Base-by-base conservation (phyloP, 92 coral and sea anemone species). In the Isaurus tuberculatus region DNA sequence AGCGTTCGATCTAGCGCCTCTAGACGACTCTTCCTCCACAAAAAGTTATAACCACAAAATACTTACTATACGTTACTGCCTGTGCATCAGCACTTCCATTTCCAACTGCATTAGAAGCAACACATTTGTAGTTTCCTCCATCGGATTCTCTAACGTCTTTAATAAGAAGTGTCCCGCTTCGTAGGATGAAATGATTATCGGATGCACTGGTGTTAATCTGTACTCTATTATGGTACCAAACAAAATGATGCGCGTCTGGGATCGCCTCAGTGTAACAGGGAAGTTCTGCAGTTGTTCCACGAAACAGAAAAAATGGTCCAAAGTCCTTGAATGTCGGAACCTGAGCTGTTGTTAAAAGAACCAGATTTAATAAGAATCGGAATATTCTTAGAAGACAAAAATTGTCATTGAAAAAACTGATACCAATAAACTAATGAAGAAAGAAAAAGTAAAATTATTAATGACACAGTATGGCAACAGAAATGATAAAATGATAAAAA, bases 301-400 rank as follows among this genome's bases (percentile, higher is more conserved):
- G 63, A 79, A 95, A 95, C 31, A 93, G 48, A 84, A 83, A 89
- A 73, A 94, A 89, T 8, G 97, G 94, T 9, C 98, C 97, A 86
- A 90, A 88, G 11, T 19, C 10, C 23, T 51, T n/a, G 11, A 69
- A 5, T 5, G 7, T 69, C 22, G 74, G 74, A 69, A 8, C 16
- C 20, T 69, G 34, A 34, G 30, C 74, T 69, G 48, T 19, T 9
- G 13, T 34, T 69, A 27, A 69, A 69, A 33, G 36, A 19, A 69
- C 11, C 20, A 4, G 36, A 7, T 10, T n/a, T 4, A 11, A 17
- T 22, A 2, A 22, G 8, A 60, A 10, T 2, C 20, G n/a, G n/a
- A n/a, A n/a, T n/a, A n/a, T n/a, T 15, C 15, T 49, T 49, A 49
- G 15, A 49, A 49, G 5, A 49, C 3, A 49, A 19, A 15, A 14